phyloP scores from a whole-genome alignment of 2,888 invertebrate species.

The Lasioglossum figueresi region DNA sequence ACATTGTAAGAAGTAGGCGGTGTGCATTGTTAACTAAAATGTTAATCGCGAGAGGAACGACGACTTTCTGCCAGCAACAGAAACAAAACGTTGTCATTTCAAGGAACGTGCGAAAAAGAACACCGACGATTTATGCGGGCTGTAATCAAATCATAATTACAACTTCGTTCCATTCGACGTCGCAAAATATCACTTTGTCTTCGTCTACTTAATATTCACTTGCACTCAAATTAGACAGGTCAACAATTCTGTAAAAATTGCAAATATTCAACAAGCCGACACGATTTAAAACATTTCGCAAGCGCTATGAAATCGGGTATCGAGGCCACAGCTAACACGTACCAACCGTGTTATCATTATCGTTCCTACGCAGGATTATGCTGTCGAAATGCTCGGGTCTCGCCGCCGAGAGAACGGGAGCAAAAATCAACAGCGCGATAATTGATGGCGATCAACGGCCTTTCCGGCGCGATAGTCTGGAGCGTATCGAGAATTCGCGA shows the following conservation, averaged over 20 bases:
- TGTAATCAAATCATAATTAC: not conserved
- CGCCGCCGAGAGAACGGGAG: not conserved
- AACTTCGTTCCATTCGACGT: not conserved
- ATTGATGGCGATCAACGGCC: conserved; percentile 53
- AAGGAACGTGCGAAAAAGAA: not conserved
- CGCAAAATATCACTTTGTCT: too few relatives aligned
- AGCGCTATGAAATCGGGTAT: not conserved
- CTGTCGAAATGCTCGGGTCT: not conserved
- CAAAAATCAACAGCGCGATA: conserved; percentile 49
- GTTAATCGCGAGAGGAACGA: not conserved
- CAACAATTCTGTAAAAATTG: not conserved
- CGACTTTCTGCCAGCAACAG: not conserved
- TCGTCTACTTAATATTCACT: not conserved
- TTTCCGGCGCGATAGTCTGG: conserved; percentile 40
- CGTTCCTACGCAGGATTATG: conserved; percentile 10
- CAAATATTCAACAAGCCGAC: not conserved
- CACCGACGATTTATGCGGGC: not conserved
- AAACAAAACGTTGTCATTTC: not conserved
- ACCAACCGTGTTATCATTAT: not conserved
- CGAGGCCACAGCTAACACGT: not conserved
- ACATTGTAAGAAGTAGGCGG: conserved; percentile 13
- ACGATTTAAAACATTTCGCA: not conserved
- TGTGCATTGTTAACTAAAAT: conserved; percentile 8
- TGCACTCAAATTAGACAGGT: not conserved
- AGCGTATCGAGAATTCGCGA: conserved; percentile 35